phyloP scores from a whole-genome alignment of 1,140 invertebrate species.

The Lepidostoma basale region DNA sequence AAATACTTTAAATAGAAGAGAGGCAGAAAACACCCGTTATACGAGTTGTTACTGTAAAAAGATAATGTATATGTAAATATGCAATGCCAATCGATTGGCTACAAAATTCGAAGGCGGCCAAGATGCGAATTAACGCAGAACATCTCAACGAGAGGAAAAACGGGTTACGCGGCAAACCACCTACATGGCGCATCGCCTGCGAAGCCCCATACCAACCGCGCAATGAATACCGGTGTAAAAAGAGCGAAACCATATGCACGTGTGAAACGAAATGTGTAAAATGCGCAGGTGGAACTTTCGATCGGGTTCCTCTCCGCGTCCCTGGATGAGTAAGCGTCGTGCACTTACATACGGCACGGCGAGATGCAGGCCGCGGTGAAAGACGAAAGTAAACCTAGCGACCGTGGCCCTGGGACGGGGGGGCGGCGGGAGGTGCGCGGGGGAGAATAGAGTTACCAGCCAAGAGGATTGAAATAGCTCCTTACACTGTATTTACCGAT shows the following conservation, averaged over 20 bases:
- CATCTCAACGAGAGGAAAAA: slow-evolving; percentile 25
- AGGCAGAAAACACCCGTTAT: too few relatives aligned
- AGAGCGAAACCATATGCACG: not conserved
- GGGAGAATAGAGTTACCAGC: not conserved
- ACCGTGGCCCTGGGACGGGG: not conserved
- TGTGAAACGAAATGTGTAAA: too few relatives aligned
- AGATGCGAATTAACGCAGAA: slow-evolving; percentile 7
- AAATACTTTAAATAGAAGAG: too few relatives aligned
- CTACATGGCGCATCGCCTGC: slow-evolving; percentile 4
- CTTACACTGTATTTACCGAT: not conserved
- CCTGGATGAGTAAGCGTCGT: not conserved
- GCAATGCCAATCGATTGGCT: slow-evolving; percentile 3
- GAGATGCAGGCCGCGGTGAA: slow-evolving; percentile 22
- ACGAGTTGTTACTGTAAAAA: too few relatives aligned
- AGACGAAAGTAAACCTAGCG: slow-evolving; percentile 20
- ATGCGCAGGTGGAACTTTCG: not conserved
- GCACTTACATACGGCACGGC: not conserved
- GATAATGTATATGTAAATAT: too few relatives aligned
- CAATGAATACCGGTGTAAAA: not conserved
- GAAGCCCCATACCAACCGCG: not conserved
- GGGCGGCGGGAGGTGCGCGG: not conserved
- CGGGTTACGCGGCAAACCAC: slow-evolving; percentile 18
- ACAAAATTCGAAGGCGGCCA: slow-evolving; percentile 21
- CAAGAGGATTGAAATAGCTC: slow-evolving; percentile 7
- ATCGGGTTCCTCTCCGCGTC: too few relatives aligned